phyloP scores from a whole-genome alignment of 2,113 vertebrate species.

The Cyprinus carpio region DNA sequence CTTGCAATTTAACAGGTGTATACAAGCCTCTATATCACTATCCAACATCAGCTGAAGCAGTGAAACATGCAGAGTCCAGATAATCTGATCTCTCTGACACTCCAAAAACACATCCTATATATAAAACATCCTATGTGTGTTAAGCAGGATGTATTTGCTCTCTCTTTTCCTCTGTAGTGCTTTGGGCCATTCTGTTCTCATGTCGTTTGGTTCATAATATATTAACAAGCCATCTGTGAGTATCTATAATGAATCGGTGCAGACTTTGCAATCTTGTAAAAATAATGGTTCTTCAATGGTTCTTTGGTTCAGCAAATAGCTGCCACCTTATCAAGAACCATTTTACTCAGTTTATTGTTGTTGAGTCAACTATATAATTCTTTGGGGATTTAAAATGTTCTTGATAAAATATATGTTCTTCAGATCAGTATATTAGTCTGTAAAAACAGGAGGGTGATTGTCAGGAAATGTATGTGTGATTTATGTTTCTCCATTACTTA shows the following conservation, averaged over 20 bases:
- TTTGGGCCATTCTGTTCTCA: constrained; percentile 18
- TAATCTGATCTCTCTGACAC: background rate
- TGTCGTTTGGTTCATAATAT: constrained; percentile 6
- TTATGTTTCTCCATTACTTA: background rate
- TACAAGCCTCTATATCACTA: constrained; percentile 16
- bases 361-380: background rate
- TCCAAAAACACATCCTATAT: constrained; percentile 7
- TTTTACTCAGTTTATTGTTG: background rate
- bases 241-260: constrained; percentile 4
- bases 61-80: background rate
- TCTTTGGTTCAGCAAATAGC: background rate
- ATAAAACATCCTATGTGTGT: constrained; percentile 15
- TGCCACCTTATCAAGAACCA: background rate
- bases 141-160: background rate
- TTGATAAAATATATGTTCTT: background rate
- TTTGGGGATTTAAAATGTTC: background rate
- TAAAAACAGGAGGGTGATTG: background rate
- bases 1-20: constrained; percentile 8
- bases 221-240: constrained; percentile 20
- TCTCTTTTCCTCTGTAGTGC: background rate
- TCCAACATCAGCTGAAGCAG: constrained; percentile 21
- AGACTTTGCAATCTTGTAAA: background rate
- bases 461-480: background rate
- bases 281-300: constrained; percentile 9
- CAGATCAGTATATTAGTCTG: background rate